Percentiles rank a stretch among this genome's conserved stretches.
Conservation (phyloP, 2,113 vertebrate species). For the Cavia porcellus region DNA sequence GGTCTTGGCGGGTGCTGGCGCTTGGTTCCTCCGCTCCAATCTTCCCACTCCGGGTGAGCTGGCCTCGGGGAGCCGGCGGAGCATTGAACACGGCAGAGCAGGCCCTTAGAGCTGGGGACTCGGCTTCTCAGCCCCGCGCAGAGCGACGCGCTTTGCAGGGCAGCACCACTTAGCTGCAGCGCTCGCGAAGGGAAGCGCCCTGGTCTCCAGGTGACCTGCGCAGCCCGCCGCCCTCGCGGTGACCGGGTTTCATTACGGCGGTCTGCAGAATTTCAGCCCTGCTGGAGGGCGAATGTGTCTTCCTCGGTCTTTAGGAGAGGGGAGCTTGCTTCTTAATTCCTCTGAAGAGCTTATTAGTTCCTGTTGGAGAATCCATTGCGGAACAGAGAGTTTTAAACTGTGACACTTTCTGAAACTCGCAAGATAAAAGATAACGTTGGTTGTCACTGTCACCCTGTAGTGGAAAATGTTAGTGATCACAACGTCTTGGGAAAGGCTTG, state of each 20-base stretch:
- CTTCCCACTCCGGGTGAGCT: background rate
- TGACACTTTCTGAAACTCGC: background rate
- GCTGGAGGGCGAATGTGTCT: constrained; percentile 62
- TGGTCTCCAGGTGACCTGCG: constrained; percentile 68
- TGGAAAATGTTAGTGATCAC: background rate
- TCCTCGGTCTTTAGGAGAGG: constrained; percentile 64
- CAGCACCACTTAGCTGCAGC: background rate
- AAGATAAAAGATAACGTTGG: background rate
- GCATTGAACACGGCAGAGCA: background rate
- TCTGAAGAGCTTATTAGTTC: constrained; percentile 3
- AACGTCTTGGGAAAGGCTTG: background rate
- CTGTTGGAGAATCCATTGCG: background rate
- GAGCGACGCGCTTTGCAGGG: background rate
- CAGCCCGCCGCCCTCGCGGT: constrained; percentile 29
- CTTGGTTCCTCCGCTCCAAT: rapidly evolving
- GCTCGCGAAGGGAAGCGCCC: constrained; percentile 50
- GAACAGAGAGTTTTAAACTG: background rate
- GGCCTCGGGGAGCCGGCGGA: rapidly evolving
- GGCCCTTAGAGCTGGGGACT: background rate
- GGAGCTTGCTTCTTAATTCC: constrained; percentile 67
- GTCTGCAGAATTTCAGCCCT: constrained; percentile 72
- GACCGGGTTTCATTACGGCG: constrained; percentile 73
- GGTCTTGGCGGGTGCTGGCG: background rate
- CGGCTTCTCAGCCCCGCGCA: background rate
- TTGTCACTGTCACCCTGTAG: background rate